These are phyloP conservation scores for Aricia agestis DNA, from an alignment of 1,140 invertebrate genomes.

Conservation along the genomic window DNA sequence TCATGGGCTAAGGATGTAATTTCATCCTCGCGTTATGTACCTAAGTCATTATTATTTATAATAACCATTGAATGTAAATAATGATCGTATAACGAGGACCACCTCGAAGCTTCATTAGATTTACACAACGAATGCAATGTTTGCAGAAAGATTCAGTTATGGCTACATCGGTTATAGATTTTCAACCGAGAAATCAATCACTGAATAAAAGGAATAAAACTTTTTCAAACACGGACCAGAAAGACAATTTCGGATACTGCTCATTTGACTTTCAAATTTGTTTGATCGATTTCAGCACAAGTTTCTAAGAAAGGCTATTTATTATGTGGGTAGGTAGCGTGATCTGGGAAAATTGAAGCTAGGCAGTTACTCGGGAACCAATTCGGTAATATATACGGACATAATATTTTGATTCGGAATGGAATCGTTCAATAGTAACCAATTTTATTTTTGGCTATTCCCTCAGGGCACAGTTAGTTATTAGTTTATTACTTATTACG, in stretches of 20 bases:
- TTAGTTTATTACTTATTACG: too few species aligned
- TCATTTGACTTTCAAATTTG: constrained; percentile 5
- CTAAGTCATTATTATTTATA: neutral
- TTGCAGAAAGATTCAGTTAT: neutral
- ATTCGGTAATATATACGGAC: neutral
- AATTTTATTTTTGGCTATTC: neutral
- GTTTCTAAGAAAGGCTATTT: neutral
- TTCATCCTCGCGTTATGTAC: neutral
- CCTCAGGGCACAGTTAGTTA: too few species aligned
- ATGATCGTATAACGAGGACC: neutral
- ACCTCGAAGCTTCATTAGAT: neutral
- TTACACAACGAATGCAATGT: neutral
- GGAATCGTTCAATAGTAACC: neutral
- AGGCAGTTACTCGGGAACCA: neutral
- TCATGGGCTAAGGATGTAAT: neutral
- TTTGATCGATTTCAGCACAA: neutral
- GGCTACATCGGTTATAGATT: neutral
- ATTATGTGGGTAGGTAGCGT: neutral
- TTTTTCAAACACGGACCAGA: neutral
- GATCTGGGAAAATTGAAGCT: neutral
- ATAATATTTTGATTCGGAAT: neutral
- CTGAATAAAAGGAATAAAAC: neutral
- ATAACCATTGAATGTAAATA: neutral
- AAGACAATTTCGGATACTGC: neutral
- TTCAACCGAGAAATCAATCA: neutral